Percentiles rank a stretch among this genome's conserved stretches.
phyloP scores from a whole-genome alignment of 1,140 invertebrate genomes.

The Meloidogyne exigua region DNA sequence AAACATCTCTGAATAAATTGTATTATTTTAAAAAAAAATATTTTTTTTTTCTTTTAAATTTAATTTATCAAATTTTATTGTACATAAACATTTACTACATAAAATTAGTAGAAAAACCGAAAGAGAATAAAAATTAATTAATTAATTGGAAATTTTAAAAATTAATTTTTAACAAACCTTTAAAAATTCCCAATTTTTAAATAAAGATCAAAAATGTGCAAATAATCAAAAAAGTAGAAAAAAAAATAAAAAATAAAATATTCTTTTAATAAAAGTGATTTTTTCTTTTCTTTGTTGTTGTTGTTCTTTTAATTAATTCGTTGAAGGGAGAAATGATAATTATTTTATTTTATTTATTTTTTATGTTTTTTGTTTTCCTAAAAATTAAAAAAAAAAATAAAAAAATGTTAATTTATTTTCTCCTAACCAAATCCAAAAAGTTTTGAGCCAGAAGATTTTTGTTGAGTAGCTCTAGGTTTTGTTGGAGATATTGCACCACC shows the following conservation, averaged over 20 bases:
- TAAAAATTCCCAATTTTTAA: too few species aligned
- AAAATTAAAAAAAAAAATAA: not conserved
- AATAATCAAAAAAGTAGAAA: not conserved
- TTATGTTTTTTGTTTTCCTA: constrained; percentile 23
- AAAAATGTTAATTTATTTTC: not conserved
- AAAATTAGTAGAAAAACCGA: too few species aligned
- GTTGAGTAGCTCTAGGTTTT: constrained; percentile 15
- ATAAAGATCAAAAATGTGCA: not conserved
- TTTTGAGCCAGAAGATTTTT: constrained; percentile 32
- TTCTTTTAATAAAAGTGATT: not conserved
- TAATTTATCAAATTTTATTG: too few species aligned
- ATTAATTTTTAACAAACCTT: too few species aligned
- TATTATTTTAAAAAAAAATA: too few species aligned
- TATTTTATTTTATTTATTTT: not conserved
- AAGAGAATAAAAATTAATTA: too few species aligned
- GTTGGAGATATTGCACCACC: constrained; percentile 21
- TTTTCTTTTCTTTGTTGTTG: not conserved
- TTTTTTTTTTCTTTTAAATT: too few species aligned
- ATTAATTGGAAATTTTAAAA: too few species aligned
- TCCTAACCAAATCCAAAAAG: constrained; percentile 36
- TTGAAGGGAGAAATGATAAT: not conserved
- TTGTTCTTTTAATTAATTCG: not conserved
- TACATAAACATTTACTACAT: too few species aligned
- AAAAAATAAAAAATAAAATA: not conserved
- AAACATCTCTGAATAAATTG: not conserved